Base-by-base conservation (phyloP, 2,797 vertebrate species). In the Gambelia wislizenii region DNA sequence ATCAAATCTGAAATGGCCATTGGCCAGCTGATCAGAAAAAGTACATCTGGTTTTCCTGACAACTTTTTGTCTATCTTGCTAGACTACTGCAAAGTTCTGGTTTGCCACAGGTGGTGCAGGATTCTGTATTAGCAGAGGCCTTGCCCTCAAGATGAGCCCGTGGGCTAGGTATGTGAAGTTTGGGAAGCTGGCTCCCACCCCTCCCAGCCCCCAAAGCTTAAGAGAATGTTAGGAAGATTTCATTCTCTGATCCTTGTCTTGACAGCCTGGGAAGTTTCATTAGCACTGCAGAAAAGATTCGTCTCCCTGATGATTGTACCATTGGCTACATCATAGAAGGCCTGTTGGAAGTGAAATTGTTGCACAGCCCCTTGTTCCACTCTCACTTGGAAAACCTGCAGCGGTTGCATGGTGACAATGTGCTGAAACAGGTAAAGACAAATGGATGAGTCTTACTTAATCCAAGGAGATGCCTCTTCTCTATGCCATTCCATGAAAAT, bases 121-220 rank as follows among this genome's bases (percentile, higher is more conserved):
- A 0, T 99, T 99, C 96, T 99, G 99, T 90, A 98, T 99, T 94
- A 99, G 99, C 96, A 97, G 98, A 94, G 99, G 99, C 67, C 97
- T 99, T 67, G 99, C 99, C 12, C 97, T 99, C 91, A 99, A 99
- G 94, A 99, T 99, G 99, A 99, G 99, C 92, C 99, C 99, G 0
- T 99, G 99, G 99, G 98, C 99, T 90, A 99, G 99, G 99, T 99
- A 95, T 92, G 92, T 9, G 0, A 59, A 56, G 1, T 25, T 90
- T 54, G 82, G 56, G 91, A 42, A 8, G 75, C 84, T 22, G 25
- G 27, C 59, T 44, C 4, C 22, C 16, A 16, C 10, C 9, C 36
- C 70, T 44, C 1, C 33, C 18, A 13, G 8, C 7, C 9, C 0
- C 42, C 8, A 5, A 1, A 13, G 5, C 42, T 75, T 86, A 86